These are phyloP conservation scores for Scolopax rusticola DNA, from an alignment of 2,797 vertebrate genomes.

Conservation along the genomic window DNA sequence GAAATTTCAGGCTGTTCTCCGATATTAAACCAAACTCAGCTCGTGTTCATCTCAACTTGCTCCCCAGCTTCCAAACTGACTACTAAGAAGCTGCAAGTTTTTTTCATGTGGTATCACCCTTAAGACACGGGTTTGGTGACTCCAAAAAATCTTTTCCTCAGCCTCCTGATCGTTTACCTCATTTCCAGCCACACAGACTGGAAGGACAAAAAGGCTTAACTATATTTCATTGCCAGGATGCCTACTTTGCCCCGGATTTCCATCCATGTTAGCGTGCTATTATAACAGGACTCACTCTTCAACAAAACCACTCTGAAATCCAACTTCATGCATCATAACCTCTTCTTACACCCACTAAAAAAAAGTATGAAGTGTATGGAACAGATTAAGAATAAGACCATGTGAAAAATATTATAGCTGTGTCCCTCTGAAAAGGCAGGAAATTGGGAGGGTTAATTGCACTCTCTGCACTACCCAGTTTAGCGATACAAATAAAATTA, in stretches of 20 bases:
- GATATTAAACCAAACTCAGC: neutral
- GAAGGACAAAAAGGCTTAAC: neutral
- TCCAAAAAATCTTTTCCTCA: neutral
- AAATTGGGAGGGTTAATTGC: neutral
- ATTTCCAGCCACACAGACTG: neutral
- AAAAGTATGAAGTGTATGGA: neutral
- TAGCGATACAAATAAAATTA: neutral
- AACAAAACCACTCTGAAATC: neutral
- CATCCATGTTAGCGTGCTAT: neutral
- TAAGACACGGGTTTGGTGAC: neutral
- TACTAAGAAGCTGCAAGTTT: neutral
- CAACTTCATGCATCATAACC: neutral
- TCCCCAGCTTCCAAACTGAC: neutral
- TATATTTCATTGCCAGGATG: neutral
- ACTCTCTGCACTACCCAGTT: neutral
- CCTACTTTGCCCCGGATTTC: neutral
- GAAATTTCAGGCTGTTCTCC: neutral
- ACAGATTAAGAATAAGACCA: neutral
- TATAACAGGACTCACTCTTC: neutral
- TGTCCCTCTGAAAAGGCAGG: neutral
- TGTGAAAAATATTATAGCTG: neutral
- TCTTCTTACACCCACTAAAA: neutral
- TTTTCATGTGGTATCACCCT: neutral
- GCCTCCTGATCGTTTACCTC: too few species aligned
- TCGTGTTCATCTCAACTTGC: neutral